These are phyloP conservation scores for Sinocyclocheilus maitianheensis DNA, from an alignment of 2,113 vertebrate genomes.

Conservation along the genomic window DNA sequence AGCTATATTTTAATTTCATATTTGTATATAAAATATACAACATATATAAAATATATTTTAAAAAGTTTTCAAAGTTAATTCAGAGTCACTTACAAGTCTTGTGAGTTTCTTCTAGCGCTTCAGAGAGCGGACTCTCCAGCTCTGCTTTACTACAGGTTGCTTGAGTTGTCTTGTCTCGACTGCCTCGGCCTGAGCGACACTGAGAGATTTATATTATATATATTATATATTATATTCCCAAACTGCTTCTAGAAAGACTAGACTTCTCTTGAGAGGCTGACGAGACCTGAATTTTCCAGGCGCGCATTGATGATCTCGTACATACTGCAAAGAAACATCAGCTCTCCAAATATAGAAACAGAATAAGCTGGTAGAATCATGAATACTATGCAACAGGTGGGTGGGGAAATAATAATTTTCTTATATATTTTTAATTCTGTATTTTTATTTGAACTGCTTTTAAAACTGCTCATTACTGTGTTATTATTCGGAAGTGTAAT, in stretches of 20 bases:
- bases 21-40: not conserved
- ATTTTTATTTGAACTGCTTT: not conserved
- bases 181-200: not conserved
- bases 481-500: not conserved
- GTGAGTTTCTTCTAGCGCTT: not conserved
- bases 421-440: too few species aligned
- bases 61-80: not conserved
- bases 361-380: not conserved
- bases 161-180: conserved; percentile 2
- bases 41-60: too few species aligned
- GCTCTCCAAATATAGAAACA: not conserved
- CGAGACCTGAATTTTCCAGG: conserved; percentile 24
- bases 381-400: not conserved
- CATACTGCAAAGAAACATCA: not conserved
- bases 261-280: conserved; percentile 30
- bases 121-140: not conserved
- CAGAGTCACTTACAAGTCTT: conserved; percentile 19
- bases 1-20: not conserved
- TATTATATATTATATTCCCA: not conserved
- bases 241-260: conserved; percentile 16
- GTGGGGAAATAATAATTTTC: too few species aligned
- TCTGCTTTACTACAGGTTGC: not conserved
- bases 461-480: not conserved
- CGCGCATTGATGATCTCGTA: not conserved
- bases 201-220: not conserved